Base-by-base conservation (phyloP, 2,113 vertebrate genomes). In the Psilopsiagon aymara region DNA sequence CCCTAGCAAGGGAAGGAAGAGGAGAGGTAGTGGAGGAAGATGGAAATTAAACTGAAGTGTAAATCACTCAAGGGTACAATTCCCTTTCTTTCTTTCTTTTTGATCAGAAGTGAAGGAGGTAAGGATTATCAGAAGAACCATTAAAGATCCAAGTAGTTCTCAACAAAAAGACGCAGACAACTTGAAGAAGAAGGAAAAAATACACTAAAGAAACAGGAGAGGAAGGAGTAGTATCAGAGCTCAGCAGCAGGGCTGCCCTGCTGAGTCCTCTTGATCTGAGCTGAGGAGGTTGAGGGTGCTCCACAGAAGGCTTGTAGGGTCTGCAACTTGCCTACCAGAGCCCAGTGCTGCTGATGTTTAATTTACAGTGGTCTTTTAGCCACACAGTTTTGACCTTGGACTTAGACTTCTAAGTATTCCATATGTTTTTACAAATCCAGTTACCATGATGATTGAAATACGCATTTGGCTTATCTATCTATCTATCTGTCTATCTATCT, bases 61-160 rank as follows among this genome's bases (percentile, higher is more conserved):
- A 96, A 96, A 97, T 98, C 96, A 90, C 84, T 90, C 80, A 96
- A 94, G 86, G 95, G 62, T 90, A 95, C 79, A 94, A 28, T 97
- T 97, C 53, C 90, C 6, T 9, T 39, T 60, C 70, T 96, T 96
- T 69, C 87, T 96, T 97, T 94, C 88, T 94, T 80, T 97, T 97
- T 97, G 96, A 97, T 98, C 97, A 97, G 94, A 96, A 96, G 62
- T 92, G 85, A 97, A 97, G 81, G 80, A 97, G 84, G 78, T 63
- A 95, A 96, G 81, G 83, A 93, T 97, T 96, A 95, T 97, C 88
- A 96, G 69, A 96, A 97, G 71, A 92, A 60, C 73, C 62, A 90
- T 94, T 97, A 96, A 92, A 96, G 81, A 94, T 59, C 86, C 80
- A 96, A 96, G 92, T 86, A 95, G 86, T 91, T 97, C 86, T 97